These are phyloP conservation scores for Bubo blakistoni DNA, from an alignment of 2,113 vertebrate genomes.

Conservation along the genomic window DNA sequence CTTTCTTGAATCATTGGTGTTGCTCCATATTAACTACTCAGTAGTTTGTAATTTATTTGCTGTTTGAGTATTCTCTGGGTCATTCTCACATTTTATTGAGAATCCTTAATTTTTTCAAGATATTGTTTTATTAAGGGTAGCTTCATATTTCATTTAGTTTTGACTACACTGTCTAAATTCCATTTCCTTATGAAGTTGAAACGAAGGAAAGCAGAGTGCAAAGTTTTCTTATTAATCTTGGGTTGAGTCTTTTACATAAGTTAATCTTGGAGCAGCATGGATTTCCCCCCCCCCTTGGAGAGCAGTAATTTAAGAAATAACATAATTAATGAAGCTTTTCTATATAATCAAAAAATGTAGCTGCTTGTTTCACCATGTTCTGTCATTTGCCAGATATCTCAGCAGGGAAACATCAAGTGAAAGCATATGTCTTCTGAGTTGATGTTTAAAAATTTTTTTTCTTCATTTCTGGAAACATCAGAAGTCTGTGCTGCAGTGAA, in stretches of 20 bases:
- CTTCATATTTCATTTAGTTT: neutral
- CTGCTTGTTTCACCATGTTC: neutral
- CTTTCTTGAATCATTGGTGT: neutral
- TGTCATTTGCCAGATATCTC: neutral
- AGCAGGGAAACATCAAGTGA: neutral
- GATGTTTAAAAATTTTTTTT: neutral
- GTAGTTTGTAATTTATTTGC: neutral
- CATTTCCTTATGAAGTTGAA: neutral
- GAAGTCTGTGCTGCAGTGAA: neutral
- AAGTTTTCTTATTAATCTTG: neutral
- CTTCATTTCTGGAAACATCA: neutral
- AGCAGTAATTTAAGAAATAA: neutral
- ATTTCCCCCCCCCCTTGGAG: neutral
- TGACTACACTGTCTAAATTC: neutral
- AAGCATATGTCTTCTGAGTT: neutral
- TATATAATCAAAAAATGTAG: neutral
- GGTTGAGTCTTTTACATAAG: neutral
- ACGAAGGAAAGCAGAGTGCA: neutral
- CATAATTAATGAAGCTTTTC: neutral
- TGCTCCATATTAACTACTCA: neutral
- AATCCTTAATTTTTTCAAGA: neutral
- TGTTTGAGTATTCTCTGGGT: neutral
- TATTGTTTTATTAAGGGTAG: neutral
- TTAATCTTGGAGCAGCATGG: neutral
- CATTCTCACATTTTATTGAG: neutral